phyloP scores from a whole-genome alignment of 2,113 vertebrate species.

The Pionites leucogaster region DNA sequence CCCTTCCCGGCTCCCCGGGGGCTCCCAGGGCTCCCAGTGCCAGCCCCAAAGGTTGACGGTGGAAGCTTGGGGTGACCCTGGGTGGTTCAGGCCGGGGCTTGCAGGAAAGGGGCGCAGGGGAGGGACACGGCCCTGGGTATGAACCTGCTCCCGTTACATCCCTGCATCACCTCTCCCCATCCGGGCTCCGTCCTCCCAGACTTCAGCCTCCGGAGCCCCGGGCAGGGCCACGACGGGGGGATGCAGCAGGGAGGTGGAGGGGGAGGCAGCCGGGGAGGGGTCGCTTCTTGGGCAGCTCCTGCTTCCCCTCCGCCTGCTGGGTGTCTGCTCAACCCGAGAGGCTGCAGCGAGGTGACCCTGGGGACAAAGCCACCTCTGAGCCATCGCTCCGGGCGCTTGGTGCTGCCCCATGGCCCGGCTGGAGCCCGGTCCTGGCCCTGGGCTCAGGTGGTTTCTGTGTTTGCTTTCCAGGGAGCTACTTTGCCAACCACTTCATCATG shows the following conservation, averaged over 20 bases:
- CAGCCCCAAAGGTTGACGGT: neutral
- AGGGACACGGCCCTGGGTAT: accelerated
- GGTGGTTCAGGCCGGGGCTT: neutral
- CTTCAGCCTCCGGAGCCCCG: neutral
- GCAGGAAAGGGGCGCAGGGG: neutral
- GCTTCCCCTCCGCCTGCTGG: neutral
- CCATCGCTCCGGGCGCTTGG: accelerated
- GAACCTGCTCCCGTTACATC: neutral
- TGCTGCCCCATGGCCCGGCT: neutral
- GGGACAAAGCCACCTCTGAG: neutral
- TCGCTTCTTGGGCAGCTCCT: neutral
- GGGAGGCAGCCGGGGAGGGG: neutral
- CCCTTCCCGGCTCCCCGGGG: accelerated
- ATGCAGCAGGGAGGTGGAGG: neutral
- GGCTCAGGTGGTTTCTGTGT: neutral
- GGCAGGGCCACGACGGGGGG: neutral
- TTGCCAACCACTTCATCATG: slow-evolving; percentile 99
- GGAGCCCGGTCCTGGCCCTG: neutral
- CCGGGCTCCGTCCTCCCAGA: neutral
- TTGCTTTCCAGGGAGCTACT: slow-evolving; percentile 88
- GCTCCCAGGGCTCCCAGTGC: neutral
- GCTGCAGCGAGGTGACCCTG: neutral
- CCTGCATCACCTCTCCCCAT: neutral
- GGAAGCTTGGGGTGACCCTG: neutral
- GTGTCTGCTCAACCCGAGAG: neutral